phyloP scores from a whole-genome alignment of 1,140 invertebrate genomes.

The Oryctes rhinoceros region DNA sequence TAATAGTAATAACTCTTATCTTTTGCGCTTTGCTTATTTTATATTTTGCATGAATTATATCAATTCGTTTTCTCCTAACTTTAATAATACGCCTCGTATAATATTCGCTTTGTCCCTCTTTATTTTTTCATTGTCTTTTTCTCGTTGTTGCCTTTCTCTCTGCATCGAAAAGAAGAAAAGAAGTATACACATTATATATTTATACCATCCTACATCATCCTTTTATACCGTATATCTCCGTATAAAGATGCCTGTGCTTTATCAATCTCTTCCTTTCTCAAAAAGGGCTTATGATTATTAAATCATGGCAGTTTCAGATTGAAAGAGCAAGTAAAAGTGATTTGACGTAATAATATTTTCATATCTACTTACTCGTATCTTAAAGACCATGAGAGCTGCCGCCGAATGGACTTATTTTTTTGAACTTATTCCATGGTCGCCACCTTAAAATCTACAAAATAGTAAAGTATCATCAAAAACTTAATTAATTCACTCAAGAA shows the following conservation, averaged over 20 bases:
- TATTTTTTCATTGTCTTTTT: neutral
- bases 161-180: neutral
- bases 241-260: neutral
- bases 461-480: no score
- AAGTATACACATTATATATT: neutral
- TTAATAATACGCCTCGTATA: conserved; percentile 38
- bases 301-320: neutral
- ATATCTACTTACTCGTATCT: no score
- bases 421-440: no score
- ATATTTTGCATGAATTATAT: conserved; percentile 44
- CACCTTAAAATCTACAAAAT: no score
- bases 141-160: neutral
- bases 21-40: conserved; percentile 46
- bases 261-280: neutral
- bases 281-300: neutral
- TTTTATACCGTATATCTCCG: neutral
- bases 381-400: no score
- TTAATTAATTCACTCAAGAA: no score
- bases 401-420: no score
- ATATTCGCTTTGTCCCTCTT: neutral
- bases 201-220: neutral
- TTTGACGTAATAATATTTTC: no score
- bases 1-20: conserved; percentile 47
- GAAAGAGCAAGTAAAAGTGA: neutral
- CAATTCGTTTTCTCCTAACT: conserved; percentile 37